Conservation (phyloP, 2,797 vertebrate genomes). For the Euthynnus affinis region DNA sequence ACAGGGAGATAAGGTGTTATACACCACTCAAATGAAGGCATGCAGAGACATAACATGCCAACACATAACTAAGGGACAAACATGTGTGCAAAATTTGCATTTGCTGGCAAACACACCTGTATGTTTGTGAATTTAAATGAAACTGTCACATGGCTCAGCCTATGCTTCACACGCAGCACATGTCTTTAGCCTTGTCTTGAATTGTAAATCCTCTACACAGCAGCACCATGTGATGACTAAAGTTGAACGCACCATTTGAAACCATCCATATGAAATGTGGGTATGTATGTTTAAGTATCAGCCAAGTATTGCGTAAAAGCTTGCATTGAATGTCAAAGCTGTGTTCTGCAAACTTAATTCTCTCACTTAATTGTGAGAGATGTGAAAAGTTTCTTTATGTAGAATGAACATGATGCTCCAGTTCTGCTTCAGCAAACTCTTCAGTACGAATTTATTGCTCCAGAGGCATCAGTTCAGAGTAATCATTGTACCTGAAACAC, state of each 20-base stretch:
- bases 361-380: neutral
- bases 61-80: slow-evolving; percentile 32
- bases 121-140: slow-evolving; percentile 24
- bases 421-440: neutral
- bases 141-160: slow-evolving; percentile 1
- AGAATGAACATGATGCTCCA: neutral
- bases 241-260: slow-evolving; percentile 7
- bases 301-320: slow-evolving; percentile 1
- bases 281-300: slow-evolving; percentile 1
- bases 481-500: neutral
- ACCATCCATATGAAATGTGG: neutral
- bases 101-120: slow-evolving; percentile 22
- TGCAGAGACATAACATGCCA: slow-evolving; percentile 42
- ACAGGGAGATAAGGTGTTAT: slow-evolving; percentile 50
- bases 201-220: slow-evolving; percentile 27
- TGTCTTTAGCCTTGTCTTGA: neutral
- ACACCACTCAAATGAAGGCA: slow-evolving; percentile 41
- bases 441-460: neutral
- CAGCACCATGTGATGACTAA: slow-evolving; percentile 16
- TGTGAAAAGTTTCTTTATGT: slow-evolving; percentile 7
- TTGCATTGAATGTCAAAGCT: neutral
- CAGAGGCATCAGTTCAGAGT: neutral
- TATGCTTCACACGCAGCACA: slow-evolving; percentile 20
- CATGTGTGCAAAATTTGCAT: slow-evolving; percentile 42
- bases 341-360: neutral